Conservation (phyloP, 2,113 vertebrate species). For the Thymallus thymallus region DNA sequence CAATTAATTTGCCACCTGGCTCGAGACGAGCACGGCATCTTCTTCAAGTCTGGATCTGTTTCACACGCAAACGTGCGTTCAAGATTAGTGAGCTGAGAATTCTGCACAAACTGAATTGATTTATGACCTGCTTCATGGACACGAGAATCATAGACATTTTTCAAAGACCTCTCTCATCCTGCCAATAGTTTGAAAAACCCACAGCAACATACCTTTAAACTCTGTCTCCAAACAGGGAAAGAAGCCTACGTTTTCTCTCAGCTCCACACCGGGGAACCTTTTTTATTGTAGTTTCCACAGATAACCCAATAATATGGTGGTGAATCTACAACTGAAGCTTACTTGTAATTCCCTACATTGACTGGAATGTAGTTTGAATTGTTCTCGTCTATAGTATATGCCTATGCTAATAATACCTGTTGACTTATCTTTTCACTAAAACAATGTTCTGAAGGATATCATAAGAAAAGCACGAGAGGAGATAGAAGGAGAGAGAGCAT, state of each 20-base stretch:
- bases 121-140: conserved; percentile 1
- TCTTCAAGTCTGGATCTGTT: conserved; percentile 41
- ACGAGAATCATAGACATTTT: not conserved
- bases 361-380: not conserved
- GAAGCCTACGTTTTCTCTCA: conserved; percentile 1
- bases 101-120: conserved; percentile 1
- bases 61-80: not conserved
- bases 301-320: not conserved
- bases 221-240: not conserved
- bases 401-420: not conserved
- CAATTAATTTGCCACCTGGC: conserved; percentile 11
- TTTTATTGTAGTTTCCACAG: conserved; percentile 23
- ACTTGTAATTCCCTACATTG: not conserved
- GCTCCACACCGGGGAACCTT: not conserved
- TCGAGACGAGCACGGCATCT: not conserved
- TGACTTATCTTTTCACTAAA: not conserved
- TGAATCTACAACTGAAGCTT: not conserved
- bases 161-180: not conserved
- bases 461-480: not conserved
- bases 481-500: conserved; percentile 1
- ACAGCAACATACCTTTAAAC: not conserved
- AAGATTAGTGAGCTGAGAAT: not conserved
- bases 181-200: not conserved
- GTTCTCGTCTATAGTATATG: not conserved
- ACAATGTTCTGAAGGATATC: not conserved